Percentiles rank a stretch among this genome's conserved stretches.
Conservation (phyloP, 2,113 vertebrate species). For the Chlorodrepanis virens region DNA sequence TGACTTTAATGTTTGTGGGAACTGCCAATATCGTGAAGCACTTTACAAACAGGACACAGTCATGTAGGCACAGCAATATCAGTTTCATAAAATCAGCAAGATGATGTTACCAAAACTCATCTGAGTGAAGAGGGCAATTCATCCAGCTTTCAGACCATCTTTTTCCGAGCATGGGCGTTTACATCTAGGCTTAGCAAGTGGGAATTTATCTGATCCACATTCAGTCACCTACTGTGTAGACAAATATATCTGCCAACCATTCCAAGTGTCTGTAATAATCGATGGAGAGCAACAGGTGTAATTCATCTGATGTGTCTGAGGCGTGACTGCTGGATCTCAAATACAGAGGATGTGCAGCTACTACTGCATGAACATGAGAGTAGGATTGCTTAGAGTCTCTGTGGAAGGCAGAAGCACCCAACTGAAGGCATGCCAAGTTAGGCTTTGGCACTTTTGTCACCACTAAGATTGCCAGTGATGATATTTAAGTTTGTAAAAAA, state of each 20-base stretch:
- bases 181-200: background rate
- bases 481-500: background rate
- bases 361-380: accelerated
- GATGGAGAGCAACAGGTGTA: background rate
- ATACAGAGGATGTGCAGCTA: background rate
- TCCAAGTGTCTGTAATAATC: background rate
- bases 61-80: background rate
- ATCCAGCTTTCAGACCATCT: background rate
- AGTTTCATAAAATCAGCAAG: background rate
- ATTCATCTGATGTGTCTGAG: background rate
- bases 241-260: background rate
- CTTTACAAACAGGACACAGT: background rate
- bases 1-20: background rate
- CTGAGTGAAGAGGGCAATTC: background rate
- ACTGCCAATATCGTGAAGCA: background rate
- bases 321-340: background rate
- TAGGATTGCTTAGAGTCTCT: background rate
- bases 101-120: background rate
- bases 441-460: background rate
- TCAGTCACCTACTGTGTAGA: background rate
- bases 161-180: background rate
- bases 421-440: background rate
- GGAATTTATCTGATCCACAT: background rate
- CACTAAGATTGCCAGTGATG: background rate
- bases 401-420: background rate